Evolutionary conservation across 1,140 invertebrate species (phyloP).

Genomic region (Macrosteles quadrilineatus): DNA sequence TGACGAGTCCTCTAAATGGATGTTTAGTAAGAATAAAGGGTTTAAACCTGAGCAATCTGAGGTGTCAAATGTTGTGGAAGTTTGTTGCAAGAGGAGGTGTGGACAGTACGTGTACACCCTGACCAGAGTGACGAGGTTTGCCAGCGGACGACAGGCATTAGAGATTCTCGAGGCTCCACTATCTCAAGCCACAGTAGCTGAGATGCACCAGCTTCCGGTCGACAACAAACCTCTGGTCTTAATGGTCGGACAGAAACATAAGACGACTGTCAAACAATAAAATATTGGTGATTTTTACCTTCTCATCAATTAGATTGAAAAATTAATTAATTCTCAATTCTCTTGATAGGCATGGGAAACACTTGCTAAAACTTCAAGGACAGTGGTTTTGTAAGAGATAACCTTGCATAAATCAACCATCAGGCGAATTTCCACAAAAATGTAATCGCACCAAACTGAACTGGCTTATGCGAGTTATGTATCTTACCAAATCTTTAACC

Average conservation of each 20-base stretch:
- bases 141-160: neutral
- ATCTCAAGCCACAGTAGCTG: neutral
- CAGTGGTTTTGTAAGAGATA: too few relatives aligned
- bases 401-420: too few relatives aligned
- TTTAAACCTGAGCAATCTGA: neutral
- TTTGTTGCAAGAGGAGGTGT: neutral
- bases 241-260: slow-evolving; percentile 26
- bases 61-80: neutral
- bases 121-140: slow-evolving; percentile 11
- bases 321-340: too few relatives aligned
- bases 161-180: slow-evolving; percentile 25
- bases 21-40: neutral
- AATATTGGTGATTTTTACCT: too few relatives aligned
- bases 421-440: too few relatives aligned
- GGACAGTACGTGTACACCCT: slow-evolving; percentile 3
- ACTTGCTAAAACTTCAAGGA: too few relatives aligned
- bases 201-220: slow-evolving; percentile 13
- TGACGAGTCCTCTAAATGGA: slow-evolving; percentile 10
- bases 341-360: too few relatives aligned
- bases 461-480: too few relatives aligned
- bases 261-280: too few relatives aligned
- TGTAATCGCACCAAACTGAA: too few relatives aligned
- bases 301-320: too few relatives aligned
- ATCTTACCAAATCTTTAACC: too few relatives aligned
- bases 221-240: slow-evolving; percentile 18